phyloP scores from a whole-genome alignment of 2,113 vertebrate species.

The Ceyx melanurus region DNA sequence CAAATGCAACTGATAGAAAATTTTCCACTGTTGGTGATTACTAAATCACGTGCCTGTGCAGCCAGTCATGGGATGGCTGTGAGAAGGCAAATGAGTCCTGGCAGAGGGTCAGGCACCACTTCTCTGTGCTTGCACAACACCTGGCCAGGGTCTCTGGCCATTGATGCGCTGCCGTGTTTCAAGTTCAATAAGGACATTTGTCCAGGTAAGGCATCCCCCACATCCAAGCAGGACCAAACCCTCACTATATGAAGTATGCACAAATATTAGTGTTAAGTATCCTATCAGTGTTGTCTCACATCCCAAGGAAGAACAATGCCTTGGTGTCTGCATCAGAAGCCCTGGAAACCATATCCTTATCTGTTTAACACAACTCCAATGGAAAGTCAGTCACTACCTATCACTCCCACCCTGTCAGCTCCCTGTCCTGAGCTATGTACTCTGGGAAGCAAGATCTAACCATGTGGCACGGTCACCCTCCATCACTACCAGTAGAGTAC shows the following conservation, averaged over 20 bases:
- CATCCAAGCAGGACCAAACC: not conserved
- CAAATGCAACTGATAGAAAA: not conserved
- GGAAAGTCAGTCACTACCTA: not conserved
- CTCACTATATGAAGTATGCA: not conserved
- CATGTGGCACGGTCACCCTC: accelerated
- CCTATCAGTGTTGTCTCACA: not conserved
- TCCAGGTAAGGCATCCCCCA: not conserved
- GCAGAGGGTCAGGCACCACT: not conserved
- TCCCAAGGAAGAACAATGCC: not conserved
- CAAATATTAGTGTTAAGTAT: not conserved
- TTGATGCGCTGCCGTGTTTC: accelerated
- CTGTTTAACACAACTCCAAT: not conserved
- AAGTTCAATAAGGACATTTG: not conserved
- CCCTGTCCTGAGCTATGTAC: accelerated
- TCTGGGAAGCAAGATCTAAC: accelerated
- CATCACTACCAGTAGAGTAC: not conserved
- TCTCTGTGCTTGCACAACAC: accelerated
- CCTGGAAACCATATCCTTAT: not conserved
- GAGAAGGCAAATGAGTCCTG: not conserved
- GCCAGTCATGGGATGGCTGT: not conserved
- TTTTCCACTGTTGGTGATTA: not conserved
- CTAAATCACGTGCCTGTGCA: not conserved
- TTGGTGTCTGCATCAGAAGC: not conserved
- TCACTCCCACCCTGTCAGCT: not conserved
- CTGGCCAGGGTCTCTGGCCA: not conserved